Conservation (phyloP, 2,888 invertebrate genomes). For the Taphrorychus bicolor region DNA sequence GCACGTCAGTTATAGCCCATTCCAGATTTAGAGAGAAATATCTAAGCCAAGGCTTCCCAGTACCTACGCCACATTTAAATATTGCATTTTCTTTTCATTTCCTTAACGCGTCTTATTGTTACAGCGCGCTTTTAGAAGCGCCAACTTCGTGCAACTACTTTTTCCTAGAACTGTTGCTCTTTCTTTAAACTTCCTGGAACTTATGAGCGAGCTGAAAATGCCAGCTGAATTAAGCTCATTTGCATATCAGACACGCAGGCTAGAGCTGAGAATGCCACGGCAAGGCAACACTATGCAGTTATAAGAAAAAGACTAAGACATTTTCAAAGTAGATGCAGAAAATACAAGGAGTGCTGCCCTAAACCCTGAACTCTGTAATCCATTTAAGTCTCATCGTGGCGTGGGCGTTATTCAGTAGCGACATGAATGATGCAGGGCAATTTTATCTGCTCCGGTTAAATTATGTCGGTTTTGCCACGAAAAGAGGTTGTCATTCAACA, state of each 20-base stretch:
- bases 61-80: background rate
- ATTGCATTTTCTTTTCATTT: conserved; percentile 2
- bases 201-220: conserved; percentile 16
- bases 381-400: conserved; percentile 26
- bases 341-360: conserved; percentile 14
- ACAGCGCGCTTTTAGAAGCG: conserved; percentile 6
- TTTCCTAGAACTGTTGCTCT: conserved; percentile 24
- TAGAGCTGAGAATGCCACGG: background rate
- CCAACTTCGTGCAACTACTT: conserved; percentile 15
- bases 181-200: conserved; percentile 23
- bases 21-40: background rate
- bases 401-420: conserved; percentile 27
- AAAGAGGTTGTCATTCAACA: conserved; percentile 40
- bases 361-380: conserved; percentile 17
- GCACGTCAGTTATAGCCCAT: background rate
- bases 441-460: conserved; percentile 37
- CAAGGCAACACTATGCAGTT: background rate
- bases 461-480: conserved; percentile 39
- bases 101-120: conserved; percentile 4
- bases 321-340: background rate
- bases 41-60: too few species aligned
- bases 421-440: conserved; percentile 38
- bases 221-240: conserved; percentile 20
- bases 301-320: background rate
- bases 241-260: conserved; percentile 25